Conservation (phyloP, 1,140 invertebrate species). For the Dysdera silvatica region DNA sequence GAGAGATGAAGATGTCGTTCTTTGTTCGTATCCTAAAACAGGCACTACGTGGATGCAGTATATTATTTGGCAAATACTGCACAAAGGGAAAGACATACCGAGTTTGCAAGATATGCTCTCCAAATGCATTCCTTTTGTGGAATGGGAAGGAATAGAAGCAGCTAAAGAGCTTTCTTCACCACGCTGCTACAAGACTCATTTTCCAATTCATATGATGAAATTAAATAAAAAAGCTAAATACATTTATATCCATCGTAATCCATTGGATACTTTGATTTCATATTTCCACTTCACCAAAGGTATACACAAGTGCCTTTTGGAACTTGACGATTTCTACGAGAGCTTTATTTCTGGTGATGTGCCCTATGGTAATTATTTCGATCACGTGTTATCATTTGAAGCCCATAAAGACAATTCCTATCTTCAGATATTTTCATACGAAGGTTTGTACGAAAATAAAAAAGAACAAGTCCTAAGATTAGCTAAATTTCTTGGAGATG, state of each 20-base stretch:
- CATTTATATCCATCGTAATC: conserved; percentile 9
- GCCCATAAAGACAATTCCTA: conserved; percentile 36
- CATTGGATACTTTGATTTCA: conserved; percentile 12
- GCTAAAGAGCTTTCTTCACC: background rate
- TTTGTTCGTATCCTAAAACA: conserved; percentile 1
- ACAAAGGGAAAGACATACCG: background rate
- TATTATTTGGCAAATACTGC: conserved; percentile 15
- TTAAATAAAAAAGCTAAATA: conserved; percentile 9
- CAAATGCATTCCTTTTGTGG: conserved; percentile 3
- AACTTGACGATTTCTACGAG: conserved; percentile 40
- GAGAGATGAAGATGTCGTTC: conserved; percentile 28
- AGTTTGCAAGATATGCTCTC: background rate
- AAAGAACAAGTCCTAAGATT: conserved; percentile 2
- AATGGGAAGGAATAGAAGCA: background rate
- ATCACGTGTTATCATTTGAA: conserved; percentile 37
- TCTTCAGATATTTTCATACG: conserved; percentile 39
- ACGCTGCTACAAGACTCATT: conserved; percentile 1
- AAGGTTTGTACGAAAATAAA: conserved; percentile 27
- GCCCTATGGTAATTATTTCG: conserved; percentile 41
- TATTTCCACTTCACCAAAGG: conserved; percentile 12
- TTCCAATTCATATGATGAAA: conserved; percentile 6
- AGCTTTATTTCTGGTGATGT: conserved; percentile 38
- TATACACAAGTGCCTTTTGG: conserved; percentile 30
- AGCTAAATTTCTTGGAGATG: conserved; percentile 42
- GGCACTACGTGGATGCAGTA: conserved; percentile 23